Evolutionary conservation across 2,797 vertebrate genomes (phyloP), one percentile per base, ranked within the genome.

Genomic region (Acanthurus tractus): DNA sequence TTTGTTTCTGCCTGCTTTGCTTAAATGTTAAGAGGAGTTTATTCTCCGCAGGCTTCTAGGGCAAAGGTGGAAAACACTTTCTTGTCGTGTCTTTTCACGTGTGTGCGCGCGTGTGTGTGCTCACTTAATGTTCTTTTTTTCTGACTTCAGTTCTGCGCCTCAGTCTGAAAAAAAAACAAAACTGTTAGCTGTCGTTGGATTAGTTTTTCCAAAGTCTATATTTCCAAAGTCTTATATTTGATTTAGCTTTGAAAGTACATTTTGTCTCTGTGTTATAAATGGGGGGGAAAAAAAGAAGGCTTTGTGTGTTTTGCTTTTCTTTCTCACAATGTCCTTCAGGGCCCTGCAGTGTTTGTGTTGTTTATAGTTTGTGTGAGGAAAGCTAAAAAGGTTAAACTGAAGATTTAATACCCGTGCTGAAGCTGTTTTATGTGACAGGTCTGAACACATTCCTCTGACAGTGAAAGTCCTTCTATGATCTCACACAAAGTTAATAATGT

Each of bases 351-450:
- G 52, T 68, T 20, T 5, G 22, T 55, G 44, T 76, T 57, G 38
- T 82, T 84, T 63, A 57, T 13, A 29, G 36, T 74, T 63, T 52
- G 36, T 44, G 18, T 12, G 34, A 49, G 56, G 11, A 70, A 67
- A 22, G 17, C 17, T 48, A 22, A 56, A 67, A 8, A 25, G 3
- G 12, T 14, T 4, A 36, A 54, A 49, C 22, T 45, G 17, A 6
- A 22, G 4, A 20, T 52, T 61, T 61, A 55, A 66, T 63, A 48
- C n/a, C 4, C 38, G 14, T 17, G 40, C 9, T 1, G 42, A n/a
- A 38, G 56, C 62, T 55, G 50, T 52, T 77, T 44, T 44, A 14
- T 54, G n/a, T 34, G 6, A 42, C 38, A 45, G 54, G 70, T 56
- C 59, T 17, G 49, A 76, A 78, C 70, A 67, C 17, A 53, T 5